phyloP scores from a whole-genome alignment of 1,140 invertebrate species.

The Nasonia giraulti region DNA sequence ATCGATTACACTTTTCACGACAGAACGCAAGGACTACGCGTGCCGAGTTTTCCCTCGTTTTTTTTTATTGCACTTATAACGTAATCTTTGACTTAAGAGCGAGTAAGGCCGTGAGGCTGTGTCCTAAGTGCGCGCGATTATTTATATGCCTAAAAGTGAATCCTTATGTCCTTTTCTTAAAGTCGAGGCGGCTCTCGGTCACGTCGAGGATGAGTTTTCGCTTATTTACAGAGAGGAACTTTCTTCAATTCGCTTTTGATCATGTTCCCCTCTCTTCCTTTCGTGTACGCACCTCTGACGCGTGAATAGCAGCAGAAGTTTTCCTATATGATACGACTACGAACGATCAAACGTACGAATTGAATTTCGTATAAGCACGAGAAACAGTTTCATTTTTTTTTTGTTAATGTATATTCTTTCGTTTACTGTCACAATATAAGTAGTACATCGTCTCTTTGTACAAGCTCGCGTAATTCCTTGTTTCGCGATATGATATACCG shows the following conservation, averaged over 20 bases:
- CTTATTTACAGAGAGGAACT: constrained; percentile 43
- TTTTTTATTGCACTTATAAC: constrained; percentile 61
- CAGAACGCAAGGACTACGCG: constrained; percentile 28
- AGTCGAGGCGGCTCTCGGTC: neutral
- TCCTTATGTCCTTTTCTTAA: neutral
- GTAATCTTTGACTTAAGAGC: constrained; percentile 59
- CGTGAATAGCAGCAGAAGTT: neutral
- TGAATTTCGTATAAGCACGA: neutral
- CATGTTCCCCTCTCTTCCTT: neutral
- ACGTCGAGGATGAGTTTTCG: neutral
- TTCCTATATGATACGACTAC: constrained; percentile 38
- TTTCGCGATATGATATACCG: neutral
- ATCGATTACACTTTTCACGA: constrained; percentile 38
- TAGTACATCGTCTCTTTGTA: constrained; percentile 29
- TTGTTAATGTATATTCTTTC: neutral
- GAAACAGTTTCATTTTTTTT: neutral
- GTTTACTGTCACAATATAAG: constrained; percentile 5
- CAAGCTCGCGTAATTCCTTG: neutral
- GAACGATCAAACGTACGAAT: constrained; percentile 30
- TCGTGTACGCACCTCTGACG: neutral
- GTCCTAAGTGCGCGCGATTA: constrained; percentile 44
- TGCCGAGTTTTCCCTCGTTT: constrained; percentile 25
- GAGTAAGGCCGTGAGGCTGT: constrained; percentile 54
- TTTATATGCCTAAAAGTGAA: constrained; percentile 34
- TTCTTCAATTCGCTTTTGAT: neutral